A percentile compares a stretch with the other conserved stretches of the same genome.
These are phyloP conservation scores for Austrofundulus limnaeus DNA, from an alignment of 2,113 vertebrate genomes.

Conservation along the genomic window DNA sequence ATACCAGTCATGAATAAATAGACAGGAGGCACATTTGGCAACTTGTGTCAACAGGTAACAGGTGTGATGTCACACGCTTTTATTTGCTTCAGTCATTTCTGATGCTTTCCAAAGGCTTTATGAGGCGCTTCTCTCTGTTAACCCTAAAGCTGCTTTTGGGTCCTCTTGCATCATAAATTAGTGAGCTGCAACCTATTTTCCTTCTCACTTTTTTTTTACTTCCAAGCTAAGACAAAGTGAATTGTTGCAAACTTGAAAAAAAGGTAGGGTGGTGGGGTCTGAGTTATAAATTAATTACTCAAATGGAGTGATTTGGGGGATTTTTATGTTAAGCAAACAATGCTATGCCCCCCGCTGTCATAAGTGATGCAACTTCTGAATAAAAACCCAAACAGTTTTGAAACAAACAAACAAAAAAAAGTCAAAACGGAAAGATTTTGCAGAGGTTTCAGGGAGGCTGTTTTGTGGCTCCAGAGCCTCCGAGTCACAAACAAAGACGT, in stretches of 20 bases:
- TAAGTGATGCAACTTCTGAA: neutral
- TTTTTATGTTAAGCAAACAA: too few relatives aligned
- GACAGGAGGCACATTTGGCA: neutral
- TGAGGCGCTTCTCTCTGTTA: neutral
- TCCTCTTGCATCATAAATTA: too few relatives aligned
- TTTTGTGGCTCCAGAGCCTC: constrained; percentile 16
- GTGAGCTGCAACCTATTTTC: too few relatives aligned
- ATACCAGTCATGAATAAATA: constrained; percentile 1
- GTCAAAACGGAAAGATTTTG: neutral
- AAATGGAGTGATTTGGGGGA: too few relatives aligned
- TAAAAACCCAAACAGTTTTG: neutral
- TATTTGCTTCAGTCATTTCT: constrained; percentile 27
- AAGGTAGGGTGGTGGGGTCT: too few relatives aligned
- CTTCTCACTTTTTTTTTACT: too few relatives aligned
- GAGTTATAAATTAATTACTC: too few relatives aligned
- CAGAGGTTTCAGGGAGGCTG: constrained; percentile 27
- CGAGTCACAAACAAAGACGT: constrained; percentile 26
- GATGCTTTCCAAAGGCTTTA: constrained; percentile 25
- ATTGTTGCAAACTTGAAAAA: too few relatives aligned
- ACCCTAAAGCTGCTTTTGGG: neutral
- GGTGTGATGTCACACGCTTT: constrained; percentile 1
- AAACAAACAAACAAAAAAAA: neutral
- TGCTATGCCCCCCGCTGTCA: too few relatives aligned
- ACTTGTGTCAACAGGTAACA: too few relatives aligned
- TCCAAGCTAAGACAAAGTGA: too few relatives aligned